Percentiles rank a stretch among this genome's conserved stretches.
Conservation (phyloP, 2,113 vertebrate genomes). For the Mormyrus lacerda region DNA sequence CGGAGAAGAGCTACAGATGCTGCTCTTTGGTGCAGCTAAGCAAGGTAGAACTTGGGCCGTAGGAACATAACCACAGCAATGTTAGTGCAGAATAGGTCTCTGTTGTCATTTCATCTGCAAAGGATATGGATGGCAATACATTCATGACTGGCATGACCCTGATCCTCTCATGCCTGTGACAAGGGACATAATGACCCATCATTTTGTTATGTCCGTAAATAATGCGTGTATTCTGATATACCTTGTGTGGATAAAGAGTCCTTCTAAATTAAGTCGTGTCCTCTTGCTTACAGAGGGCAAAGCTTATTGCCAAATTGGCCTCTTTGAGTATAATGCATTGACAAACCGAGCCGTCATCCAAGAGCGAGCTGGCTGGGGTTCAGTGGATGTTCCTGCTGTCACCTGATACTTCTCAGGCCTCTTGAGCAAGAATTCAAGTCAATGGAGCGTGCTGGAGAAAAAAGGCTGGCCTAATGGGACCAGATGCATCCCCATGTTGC, state of each 20-base stretch:
- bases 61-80: not conserved
- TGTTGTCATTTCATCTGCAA: not conserved
- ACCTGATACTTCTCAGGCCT: not conserved
- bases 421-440: not conserved
- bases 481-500: not conserved
- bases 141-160: not conserved
- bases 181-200: not conserved
- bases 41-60: not conserved
- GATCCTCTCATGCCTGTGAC: not conserved
- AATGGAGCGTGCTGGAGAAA: not conserved
- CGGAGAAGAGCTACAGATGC: not conserved
- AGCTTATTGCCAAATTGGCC: not conserved
- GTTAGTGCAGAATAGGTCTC: not conserved
- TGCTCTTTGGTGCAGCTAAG: not conserved
- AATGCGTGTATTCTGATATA: not conserved
- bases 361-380: not conserved
- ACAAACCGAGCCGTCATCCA: not conserved
- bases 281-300: conserved; percentile 12
- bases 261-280: not conserved
- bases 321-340: conserved; percentile 5
- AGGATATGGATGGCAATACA: not conserved
- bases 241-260: not conserved
- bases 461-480: not conserved
- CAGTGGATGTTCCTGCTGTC: not conserved
- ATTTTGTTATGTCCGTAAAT: conserved; percentile 5